These are phyloP conservation scores for Perca fluviatilis DNA, from an alignment of 2,113 vertebrate species.

Conservation along the genomic window DNA sequence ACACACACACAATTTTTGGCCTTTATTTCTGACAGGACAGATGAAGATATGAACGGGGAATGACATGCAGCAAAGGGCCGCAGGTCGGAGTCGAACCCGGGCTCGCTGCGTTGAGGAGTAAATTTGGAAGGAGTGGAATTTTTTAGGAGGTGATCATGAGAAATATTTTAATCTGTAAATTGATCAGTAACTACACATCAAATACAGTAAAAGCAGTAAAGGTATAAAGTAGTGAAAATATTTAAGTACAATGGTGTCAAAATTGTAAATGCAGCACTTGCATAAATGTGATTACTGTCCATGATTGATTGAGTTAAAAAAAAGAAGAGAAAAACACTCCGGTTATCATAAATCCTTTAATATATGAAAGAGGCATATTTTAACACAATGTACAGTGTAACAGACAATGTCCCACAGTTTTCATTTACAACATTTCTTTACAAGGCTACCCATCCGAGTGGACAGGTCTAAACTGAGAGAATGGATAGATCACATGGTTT, in stretches of 20 bases:
- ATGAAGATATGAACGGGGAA: too few relatives aligned
- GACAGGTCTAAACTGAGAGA: slow-evolving; percentile 26
- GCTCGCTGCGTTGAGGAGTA: too few relatives aligned
- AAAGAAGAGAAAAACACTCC: neutral
- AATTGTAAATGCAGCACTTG: neutral
- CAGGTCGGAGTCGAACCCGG: too few relatives aligned
- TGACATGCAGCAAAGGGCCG: too few relatives aligned
- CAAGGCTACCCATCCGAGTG: slow-evolving; percentile 53
- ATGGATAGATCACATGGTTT: slow-evolving; percentile 4
- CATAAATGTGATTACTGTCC: neutral
- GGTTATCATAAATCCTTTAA: slow-evolving; percentile 83
- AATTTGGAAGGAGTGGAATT: too few relatives aligned
- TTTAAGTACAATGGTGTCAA: neutral
- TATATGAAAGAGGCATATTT: slow-evolving; percentile 85
- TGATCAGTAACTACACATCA: neutral
- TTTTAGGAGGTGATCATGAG: too few relatives aligned
- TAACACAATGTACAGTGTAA: slow-evolving; percentile 86
- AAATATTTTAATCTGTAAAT: neutral
- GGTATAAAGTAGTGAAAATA: neutral
- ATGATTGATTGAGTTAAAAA: neutral
- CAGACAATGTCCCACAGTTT: slow-evolving; percentile 84
- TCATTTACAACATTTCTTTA: slow-evolving; percentile 70
- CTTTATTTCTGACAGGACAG: too few relatives aligned
- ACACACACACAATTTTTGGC: too few relatives aligned
- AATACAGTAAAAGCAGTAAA: neutral